phyloP scores from a whole-genome alignment of 1,140 invertebrate genomes.

The Calephelis virginiensis region DNA sequence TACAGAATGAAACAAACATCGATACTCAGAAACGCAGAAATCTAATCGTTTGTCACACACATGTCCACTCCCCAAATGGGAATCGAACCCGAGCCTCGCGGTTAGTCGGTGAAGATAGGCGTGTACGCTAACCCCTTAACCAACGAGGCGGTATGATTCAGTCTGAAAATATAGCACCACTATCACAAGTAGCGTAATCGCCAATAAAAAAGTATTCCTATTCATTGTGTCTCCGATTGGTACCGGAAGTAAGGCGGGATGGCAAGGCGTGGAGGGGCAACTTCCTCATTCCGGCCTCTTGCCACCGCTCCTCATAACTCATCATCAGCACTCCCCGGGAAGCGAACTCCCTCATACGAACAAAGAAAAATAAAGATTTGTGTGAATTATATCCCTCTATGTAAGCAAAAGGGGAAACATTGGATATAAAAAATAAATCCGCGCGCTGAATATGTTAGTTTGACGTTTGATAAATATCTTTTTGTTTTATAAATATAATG shows the following conservation, averaged over 20 bases:
- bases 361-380: conserved; percentile 72
- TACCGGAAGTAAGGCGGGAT: conserved; percentile 67
- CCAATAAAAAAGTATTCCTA: conserved; percentile 64
- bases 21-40: too few relatives aligned
- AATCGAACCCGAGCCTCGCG: too few relatives aligned
- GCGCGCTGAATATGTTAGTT: conserved; percentile 25
- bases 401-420: conserved; percentile 52
- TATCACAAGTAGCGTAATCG: conserved; percentile 27
- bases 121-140: too few relatives aligned
- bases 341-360: conserved; percentile 45
- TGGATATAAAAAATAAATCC: conserved; percentile 49
- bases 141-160: too few relatives aligned
- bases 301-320: conserved; percentile 58
- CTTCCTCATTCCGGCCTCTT: conserved; percentile 60
- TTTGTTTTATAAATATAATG: neutral
- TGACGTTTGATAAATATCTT: conserved; percentile 17
- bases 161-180: neutral
- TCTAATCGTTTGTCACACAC: too few relatives aligned
- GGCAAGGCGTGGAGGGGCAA: conserved; percentile 55
- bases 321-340: conserved; percentile 67
- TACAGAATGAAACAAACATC: too few relatives aligned
- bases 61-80: too few relatives aligned
- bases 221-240: conserved; percentile 54
- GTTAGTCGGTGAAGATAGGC: too few relatives aligned
- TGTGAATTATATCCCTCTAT: conserved; percentile 64